Evolutionary conservation across 2,888 invertebrate species (phyloP).

Genomic region (Oligia strigilis): DNA sequence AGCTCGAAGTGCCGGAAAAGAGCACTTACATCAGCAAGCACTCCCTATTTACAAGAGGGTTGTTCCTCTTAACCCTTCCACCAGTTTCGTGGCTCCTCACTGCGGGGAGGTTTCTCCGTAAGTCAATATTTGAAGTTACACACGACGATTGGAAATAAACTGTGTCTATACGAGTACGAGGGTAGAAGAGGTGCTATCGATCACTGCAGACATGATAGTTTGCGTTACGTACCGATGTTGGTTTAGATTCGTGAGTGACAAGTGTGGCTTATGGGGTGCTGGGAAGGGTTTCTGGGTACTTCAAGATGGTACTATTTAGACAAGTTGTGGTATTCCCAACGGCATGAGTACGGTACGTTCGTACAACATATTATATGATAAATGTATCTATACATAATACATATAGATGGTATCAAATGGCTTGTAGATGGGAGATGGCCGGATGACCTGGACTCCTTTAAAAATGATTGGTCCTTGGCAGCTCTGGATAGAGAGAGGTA

Average conservation of each 20-base stretch:
- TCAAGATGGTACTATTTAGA: neutral
- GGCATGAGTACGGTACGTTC: neutral
- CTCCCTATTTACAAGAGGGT: slow-evolving; percentile 41
- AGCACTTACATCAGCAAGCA: slow-evolving; percentile 61
- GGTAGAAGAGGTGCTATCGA: slow-evolving; percentile 66
- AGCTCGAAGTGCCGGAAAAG: slow-evolving; percentile 55
- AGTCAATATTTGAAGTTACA: slow-evolving; percentile 77
- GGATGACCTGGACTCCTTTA: no score
- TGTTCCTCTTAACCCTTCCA: slow-evolving; percentile 37
- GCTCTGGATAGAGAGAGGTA: no score
- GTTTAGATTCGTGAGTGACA: slow-evolving; percentile 47
- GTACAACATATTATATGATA: neutral
- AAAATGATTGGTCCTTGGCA: no score
- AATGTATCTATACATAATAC: neutral
- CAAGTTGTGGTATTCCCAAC: neutral
- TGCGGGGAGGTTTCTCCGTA: slow-evolving; percentile 66
- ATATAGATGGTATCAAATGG: neutral
- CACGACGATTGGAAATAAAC: slow-evolving; percentile 73
- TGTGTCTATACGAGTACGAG: slow-evolving; percentile 60
- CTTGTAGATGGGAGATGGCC: neutral
- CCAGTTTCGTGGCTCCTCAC: slow-evolving; percentile 60
- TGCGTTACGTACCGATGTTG: slow-evolving; percentile 37
- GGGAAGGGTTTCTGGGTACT: neutral
- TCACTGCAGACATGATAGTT: slow-evolving; percentile 62
- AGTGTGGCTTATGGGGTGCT: slow-evolving; percentile 23